Percentiles rank a stretch among this genome's conserved stretches.
Conservation (phyloP, 2,797 vertebrate species). For the Chloroceryle amazona region DNA sequence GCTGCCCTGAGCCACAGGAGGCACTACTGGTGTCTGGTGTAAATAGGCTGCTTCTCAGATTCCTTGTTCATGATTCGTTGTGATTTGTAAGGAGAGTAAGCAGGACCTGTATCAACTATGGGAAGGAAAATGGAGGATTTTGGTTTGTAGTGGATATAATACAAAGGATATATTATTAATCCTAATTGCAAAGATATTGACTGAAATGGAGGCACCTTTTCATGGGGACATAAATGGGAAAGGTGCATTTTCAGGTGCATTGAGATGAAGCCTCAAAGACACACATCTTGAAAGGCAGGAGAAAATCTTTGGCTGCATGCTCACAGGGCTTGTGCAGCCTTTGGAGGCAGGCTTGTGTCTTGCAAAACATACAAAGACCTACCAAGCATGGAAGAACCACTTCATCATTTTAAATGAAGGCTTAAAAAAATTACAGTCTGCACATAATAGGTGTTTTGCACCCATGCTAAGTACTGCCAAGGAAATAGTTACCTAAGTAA, state of each 20-base stretch:
- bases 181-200: background rate
- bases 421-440: slow-evolving; percentile 67
- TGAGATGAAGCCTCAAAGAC: background rate
- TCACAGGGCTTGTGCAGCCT: background rate
- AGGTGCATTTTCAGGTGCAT: background rate
- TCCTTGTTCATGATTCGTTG: background rate
- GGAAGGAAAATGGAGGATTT: background rate
- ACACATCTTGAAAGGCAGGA: background rate
- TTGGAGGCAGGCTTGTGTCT: background rate
- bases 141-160: background rate
- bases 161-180: background rate
- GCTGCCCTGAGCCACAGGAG: background rate
- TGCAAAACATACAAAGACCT: slow-evolving; percentile 34
- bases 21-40: background rate
- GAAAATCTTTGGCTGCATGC: background rate
- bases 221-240: background rate
- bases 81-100: background rate
- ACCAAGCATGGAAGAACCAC: slow-evolving; percentile 64
- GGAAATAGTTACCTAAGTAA: slow-evolving; percentile 71
- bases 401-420: slow-evolving; percentile 67
- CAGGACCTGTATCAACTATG: background rate
- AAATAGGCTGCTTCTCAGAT: background rate
- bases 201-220: background rate
- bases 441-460: slow-evolving; percentile 64
- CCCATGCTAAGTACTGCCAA: slow-evolving; percentile 71